Conservation (phyloP, 1,140 invertebrate species). For the Drosophila asahinai region DNA sequence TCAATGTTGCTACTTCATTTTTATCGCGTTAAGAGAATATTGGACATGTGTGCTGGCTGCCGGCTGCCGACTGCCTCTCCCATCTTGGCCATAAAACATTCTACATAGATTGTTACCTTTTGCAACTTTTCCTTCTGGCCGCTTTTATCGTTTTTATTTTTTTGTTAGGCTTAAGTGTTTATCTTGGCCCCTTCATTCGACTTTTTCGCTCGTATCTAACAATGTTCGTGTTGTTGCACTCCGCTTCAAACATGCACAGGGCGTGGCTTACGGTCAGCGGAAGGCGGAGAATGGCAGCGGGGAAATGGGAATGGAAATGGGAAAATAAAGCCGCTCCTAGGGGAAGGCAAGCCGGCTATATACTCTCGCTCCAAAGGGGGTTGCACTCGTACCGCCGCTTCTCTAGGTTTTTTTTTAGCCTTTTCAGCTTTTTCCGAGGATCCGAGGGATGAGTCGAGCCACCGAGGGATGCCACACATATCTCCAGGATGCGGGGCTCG, state of each 20-base stretch:
- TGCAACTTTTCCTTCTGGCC: slow-evolving; percentile 64
- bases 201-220: slow-evolving; percentile 76
- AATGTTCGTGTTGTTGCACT: slow-evolving; percentile 77
- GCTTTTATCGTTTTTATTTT: slow-evolving; percentile 81
- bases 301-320: slow-evolving; percentile 18
- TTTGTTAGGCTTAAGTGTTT: slow-evolving; percentile 82
- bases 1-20: slow-evolving; percentile 80
- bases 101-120: slow-evolving; percentile 71
- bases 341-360: slow-evolving; percentile 29
- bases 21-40: slow-evolving; percentile 83
- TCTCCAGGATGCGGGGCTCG: slow-evolving; percentile 19
- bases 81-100: slow-evolving; percentile 51
- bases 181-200: slow-evolving; percentile 80
- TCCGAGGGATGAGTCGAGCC: slow-evolving; percentile 4
- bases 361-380: slow-evolving; percentile 28
- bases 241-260: slow-evolving; percentile 75
- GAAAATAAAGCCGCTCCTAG: slow-evolving; percentile 42
- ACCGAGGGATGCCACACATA: slow-evolving; percentile 24
- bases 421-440: slow-evolving; percentile 21
- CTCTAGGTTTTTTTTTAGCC: slow-evolving; percentile 5
- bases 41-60: slow-evolving; percentile 67
- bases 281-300: slow-evolving; percentile 21
- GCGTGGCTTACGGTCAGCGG: slow-evolving; percentile 79
- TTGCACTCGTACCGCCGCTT: slow-evolving; percentile 30
- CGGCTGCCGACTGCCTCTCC: background rate